These are phyloP conservation scores for Sarcophaga carnaria DNA, from an alignment of 2,888 invertebrate species.

Conservation along the genomic window DNA sequence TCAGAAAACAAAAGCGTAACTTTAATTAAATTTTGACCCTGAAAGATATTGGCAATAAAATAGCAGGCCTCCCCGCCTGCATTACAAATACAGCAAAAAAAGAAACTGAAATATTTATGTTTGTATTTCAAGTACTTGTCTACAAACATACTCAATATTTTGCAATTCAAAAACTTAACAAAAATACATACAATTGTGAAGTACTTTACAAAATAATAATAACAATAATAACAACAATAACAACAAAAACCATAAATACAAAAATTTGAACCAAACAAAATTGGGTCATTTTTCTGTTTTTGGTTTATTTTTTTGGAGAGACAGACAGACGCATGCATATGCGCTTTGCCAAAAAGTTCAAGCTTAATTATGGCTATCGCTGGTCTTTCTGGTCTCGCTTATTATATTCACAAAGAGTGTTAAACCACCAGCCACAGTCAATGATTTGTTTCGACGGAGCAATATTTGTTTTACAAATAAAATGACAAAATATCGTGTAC, in stretches of 20 bases:
- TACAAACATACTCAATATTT: background rate
- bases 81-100: background rate
- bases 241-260: background rate
- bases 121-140: conserved; percentile 14
- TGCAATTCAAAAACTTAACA: conserved; percentile 20
- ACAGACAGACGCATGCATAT: background rate
- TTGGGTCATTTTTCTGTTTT: conserved; percentile 48
- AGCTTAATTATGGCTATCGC: conserved; percentile 40
- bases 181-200: conserved; percentile 4
- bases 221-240: background rate
- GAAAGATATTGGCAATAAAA: conserved; percentile 38
- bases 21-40: conserved; percentile 60
- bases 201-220: background rate
- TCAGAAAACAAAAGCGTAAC: conserved; percentile 43
- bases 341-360: conserved; percentile 55
- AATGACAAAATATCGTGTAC: too few relatives aligned
- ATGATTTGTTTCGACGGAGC: too few relatives aligned
- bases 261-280: conserved; percentile 8
- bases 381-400: background rate
- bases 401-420: background rate
- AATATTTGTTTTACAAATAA: too few relatives aligned
- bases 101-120: conserved; percentile 9
- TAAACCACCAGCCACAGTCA: too few relatives aligned
- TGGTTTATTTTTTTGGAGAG: background rate
- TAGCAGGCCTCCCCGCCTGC: conserved; percentile 17